phyloP scores from a whole-genome alignment of 2,888 invertebrate genomes.

The Brassicogethes aeneus region DNA sequence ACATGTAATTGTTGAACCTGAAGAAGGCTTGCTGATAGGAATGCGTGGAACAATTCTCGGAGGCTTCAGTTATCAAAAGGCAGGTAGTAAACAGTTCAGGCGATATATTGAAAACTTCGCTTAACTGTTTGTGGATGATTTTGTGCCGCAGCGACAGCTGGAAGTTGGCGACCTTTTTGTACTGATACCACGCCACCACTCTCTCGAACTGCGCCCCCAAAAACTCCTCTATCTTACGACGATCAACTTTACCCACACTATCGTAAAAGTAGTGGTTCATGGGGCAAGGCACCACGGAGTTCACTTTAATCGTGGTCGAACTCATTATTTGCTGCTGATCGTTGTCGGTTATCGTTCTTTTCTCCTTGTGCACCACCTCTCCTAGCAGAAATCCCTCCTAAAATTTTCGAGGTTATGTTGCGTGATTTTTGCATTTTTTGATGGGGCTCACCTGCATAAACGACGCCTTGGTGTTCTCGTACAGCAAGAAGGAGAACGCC shows the following conservation, averaged over 20 bases:
- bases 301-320: conserved; percentile 53
- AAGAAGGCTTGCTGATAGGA: conserved; percentile 55
- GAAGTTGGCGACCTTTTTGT: conserved; percentile 46
- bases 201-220: conserved; percentile 46
- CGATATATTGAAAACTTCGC: conserved; percentile 47
- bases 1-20: conserved; percentile 47
- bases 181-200: conserved; percentile 62
- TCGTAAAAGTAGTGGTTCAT: conserved; percentile 49
- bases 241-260: conserved; percentile 49
- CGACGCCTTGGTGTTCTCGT: conserved; percentile 54
- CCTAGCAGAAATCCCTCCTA: conserved; percentile 58
- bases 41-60: conserved; percentile 49
- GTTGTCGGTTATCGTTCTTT: conserved; percentile 59
- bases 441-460: conserved; percentile 48
- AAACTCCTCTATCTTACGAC: conserved; percentile 45
- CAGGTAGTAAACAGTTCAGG: conserved; percentile 55
- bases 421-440: conserved; percentile 6
- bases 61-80: conserved; percentile 47
- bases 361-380: conserved; percentile 52
- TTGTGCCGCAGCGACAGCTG: conserved; percentile 55
- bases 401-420: conserved; percentile 24
- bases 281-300: conserved; percentile 52
- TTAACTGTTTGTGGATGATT: conserved; percentile 53
- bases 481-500: conserved; percentile 57
- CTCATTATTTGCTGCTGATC: conserved; percentile 53